These are phyloP conservation scores for Myripristis jacobus DNA, from an alignment of 2,797 vertebrate species.

Conservation along the genomic window DNA sequence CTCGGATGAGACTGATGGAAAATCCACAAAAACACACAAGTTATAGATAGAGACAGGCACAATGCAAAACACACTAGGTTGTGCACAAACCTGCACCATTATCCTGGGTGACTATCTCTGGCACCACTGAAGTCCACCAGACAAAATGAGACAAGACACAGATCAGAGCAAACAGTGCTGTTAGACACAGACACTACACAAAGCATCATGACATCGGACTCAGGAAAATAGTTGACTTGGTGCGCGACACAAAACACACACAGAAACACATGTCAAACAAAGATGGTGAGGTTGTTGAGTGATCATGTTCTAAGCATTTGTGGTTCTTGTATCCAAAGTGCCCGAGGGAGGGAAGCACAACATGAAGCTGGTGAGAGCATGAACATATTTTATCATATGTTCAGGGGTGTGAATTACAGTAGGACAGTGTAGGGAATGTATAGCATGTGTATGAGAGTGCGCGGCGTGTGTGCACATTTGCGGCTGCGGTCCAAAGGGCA, in stretches of 20 bases:
- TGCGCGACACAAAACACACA: constrained; percentile 45
- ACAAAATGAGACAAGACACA: constrained; percentile 75
- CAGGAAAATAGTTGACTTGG: constrained; percentile 37
- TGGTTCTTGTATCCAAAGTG: constrained; percentile 27
- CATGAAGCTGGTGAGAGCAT: constrained; percentile 20
- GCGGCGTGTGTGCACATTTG: constrained; percentile 38
- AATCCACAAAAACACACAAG: constrained; percentile 52
- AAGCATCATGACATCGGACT: constrained; percentile 37
- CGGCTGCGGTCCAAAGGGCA: constrained; percentile 45
- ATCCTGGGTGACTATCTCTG: constrained; percentile 83
- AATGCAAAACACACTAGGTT: constrained; percentile 63
- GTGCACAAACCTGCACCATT: constrained; percentile 86
- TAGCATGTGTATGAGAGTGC: constrained; percentile 16
- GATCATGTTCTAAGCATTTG: constrained; percentile 44
- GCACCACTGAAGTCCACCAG: constrained; percentile 74
- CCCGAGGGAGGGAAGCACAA: constrained; percentile 38
- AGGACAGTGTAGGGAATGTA: constrained; percentile 2
- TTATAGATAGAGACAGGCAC: constrained; percentile 42
- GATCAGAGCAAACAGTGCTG: constrained; percentile 71
- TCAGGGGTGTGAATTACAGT: constrained; percentile 32
- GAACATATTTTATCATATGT: neutral
- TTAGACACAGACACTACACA: constrained; percentile 72
- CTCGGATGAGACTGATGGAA: constrained; percentile 34
- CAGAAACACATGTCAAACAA: constrained; percentile 44
- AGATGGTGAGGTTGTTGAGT: constrained; percentile 29